Evolutionary conservation across 35 echinoderm and acorn worm species (phyloP).

Genomic region (Diadema setosum): DNA sequence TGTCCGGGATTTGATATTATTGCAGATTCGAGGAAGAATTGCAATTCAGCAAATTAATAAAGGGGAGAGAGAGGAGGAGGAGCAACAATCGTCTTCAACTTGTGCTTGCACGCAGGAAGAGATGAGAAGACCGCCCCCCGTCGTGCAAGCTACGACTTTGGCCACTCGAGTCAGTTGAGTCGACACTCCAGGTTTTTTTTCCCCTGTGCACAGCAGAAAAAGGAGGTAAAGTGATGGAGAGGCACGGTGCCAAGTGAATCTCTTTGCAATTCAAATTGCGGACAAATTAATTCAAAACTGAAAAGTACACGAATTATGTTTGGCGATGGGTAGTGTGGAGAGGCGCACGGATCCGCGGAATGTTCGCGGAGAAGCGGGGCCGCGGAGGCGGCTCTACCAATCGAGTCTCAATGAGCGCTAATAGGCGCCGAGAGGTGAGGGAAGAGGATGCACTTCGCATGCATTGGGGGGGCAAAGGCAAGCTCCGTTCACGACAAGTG

Average conservation of each 20-base stretch:
- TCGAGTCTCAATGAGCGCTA: slow-evolving; percentile 11
- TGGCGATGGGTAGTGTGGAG: neutral
- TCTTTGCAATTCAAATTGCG: slow-evolving; percentile 24
- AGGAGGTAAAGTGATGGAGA: neutral
- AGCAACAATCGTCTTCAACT: neutral
- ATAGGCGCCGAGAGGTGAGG: neutral
- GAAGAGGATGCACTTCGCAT: neutral
- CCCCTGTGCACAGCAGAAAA: neutral
- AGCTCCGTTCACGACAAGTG: neutral
- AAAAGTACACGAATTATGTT: neutral
- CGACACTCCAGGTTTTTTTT: neutral
- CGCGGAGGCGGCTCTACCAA: neutral
- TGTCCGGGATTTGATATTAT: too few relatives aligned
- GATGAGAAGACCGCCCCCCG: neutral
- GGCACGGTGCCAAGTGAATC: neutral
- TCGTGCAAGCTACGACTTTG: neutral
- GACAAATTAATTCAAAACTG: slow-evolving; percentile 23
- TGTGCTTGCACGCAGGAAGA: too few relatives aligned
- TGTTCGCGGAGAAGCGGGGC: neutral
- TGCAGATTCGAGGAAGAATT: too few relatives aligned
- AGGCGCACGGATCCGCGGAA: neutral
- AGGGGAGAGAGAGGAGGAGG: neutral
- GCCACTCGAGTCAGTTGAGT: neutral
- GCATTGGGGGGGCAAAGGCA: neutral
- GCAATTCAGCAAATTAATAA: neutral